Percentiles rank a stretch among this genome's conserved stretches.
Evolutionary conservation across 2,888 invertebrate genomes (phyloP).

Genomic region (Oscheius onirici): DNA sequence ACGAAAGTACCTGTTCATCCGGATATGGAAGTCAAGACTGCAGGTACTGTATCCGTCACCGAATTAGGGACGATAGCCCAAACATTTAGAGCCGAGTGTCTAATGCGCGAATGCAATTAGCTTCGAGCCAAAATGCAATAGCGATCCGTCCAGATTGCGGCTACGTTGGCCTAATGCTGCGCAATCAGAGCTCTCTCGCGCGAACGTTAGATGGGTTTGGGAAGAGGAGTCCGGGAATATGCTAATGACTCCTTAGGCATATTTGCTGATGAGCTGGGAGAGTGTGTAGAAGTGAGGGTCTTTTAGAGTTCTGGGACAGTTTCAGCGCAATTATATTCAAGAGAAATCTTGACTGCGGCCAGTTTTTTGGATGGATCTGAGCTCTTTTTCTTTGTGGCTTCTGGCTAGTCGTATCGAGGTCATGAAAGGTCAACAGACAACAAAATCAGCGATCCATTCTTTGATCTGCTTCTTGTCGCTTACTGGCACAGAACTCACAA

Average conservation of each 20-base stretch:
- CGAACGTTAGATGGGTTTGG: not conserved
- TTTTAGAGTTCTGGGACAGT: not conserved
- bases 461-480: no score
- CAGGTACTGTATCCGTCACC: constrained; percentile 33
- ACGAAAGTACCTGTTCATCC: constrained; percentile 51
- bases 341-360: no score
- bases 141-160: constrained; percentile 32
- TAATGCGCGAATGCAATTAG: constrained; percentile 33
- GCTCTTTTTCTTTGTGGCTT: no score
- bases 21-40: constrained; percentile 53
- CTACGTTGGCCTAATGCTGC: constrained; percentile 5
- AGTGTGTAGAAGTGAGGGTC: not conserved
- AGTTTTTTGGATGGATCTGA: no score
- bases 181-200: constrained; percentile 22
- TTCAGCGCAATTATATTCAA: no score
- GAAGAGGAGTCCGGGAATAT: constrained; percentile 3
- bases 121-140: constrained; percentile 30
- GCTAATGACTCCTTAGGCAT: constrained; percentile 17
- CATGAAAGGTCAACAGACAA: no score
- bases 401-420: no score
- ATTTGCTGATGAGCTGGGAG: constrained; percentile 23
- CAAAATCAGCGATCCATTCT: no score
- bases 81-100: constrained; percentile 30
- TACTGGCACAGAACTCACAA: no score
- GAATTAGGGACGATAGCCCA: constrained; percentile 9